A percentile compares a stretch with the other conserved stretches of the same genome.
Conservation (phyloP, 1,140 invertebrate species). For the Bradynema listronoti region DNA sequence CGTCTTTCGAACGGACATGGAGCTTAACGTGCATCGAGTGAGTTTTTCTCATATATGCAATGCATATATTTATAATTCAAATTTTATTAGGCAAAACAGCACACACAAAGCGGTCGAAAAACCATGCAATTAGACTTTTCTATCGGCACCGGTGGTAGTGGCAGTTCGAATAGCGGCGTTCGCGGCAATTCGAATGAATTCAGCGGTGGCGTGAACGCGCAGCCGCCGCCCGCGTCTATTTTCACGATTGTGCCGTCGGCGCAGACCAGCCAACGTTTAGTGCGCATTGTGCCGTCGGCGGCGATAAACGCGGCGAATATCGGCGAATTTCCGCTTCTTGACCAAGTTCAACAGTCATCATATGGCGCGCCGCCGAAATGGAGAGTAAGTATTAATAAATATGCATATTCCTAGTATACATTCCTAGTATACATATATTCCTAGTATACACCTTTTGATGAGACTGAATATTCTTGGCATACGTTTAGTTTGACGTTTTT, state of each 20-base stretch:
- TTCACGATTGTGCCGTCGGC: conserved; percentile 34
- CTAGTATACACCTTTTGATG: no score
- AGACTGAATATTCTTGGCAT: no score
- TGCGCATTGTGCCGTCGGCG: conserved; percentile 15
- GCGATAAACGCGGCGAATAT: no score
- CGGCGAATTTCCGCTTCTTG: background rate
- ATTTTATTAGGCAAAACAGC: conserved; percentile 20
- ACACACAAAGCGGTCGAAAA: conserved; percentile 1
- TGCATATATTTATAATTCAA: background rate
- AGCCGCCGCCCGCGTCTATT: conserved; percentile 5
- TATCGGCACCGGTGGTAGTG: background rate
- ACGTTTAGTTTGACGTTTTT: no score
- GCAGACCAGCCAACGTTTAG: conserved; percentile 16
- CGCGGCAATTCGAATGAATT: background rate
- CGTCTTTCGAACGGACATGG: conserved; percentile 44
- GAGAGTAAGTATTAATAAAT: no score
- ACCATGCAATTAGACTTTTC: conserved; percentile 35
- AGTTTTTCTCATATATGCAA: background rate
- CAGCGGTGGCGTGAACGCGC: background rate
- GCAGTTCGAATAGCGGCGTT: background rate
- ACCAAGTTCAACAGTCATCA: background rate
- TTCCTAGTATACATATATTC: background rate
- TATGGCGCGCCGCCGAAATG: conserved; percentile 26
- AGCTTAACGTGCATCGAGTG: conserved; percentile 43
- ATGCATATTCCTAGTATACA: no score